phyloP scores from a whole-genome alignment of 2,888 invertebrate genomes.

The Eledona agricola region DNA sequence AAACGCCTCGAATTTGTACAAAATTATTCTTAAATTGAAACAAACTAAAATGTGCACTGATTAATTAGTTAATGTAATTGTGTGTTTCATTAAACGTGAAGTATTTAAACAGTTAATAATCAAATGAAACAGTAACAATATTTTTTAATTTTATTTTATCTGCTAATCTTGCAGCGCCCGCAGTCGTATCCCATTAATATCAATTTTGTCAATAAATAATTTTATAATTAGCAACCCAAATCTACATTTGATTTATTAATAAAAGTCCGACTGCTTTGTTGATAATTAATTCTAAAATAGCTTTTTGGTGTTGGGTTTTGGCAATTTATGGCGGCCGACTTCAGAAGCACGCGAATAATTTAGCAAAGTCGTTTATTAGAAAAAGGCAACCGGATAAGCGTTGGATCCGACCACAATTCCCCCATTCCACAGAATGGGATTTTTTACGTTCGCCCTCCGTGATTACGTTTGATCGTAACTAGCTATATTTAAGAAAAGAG shows the following conservation, averaged over 20 bases:
- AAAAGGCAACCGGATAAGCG: constrained; percentile 12
- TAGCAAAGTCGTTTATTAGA: constrained; percentile 11
- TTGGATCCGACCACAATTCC: constrained; percentile 10
- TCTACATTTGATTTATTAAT: too few relatives aligned
- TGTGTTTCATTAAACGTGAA: constrained; percentile 1
- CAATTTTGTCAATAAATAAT: neutral
- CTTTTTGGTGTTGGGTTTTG: constrained; percentile 7
- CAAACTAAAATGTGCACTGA: too few relatives aligned
- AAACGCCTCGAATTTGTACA: too few relatives aligned
- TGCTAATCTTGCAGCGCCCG: too few relatives aligned
- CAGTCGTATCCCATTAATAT: too few relatives aligned
- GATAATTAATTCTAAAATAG: constrained; percentile 11
- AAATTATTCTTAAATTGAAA: too few relatives aligned
- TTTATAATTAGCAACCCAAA: too few relatives aligned
- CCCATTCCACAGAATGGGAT: constrained; percentile 6
- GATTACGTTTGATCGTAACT: constrained; percentile 24
- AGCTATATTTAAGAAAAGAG: constrained; percentile 23
- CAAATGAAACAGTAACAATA: neutral
- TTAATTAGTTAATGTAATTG: too few relatives aligned
- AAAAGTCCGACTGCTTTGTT: too few relatives aligned
- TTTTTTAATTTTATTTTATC: too few relatives aligned
- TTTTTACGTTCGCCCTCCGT: constrained; percentile 18
- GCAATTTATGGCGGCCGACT: constrained; percentile 14
- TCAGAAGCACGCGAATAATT: constrained; percentile 14
- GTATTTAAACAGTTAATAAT: neutral